These are phyloP conservation scores for Aspidiotus destructor DNA, from an alignment of 2,888 invertebrate species.

Conservation along the genomic window DNA sequence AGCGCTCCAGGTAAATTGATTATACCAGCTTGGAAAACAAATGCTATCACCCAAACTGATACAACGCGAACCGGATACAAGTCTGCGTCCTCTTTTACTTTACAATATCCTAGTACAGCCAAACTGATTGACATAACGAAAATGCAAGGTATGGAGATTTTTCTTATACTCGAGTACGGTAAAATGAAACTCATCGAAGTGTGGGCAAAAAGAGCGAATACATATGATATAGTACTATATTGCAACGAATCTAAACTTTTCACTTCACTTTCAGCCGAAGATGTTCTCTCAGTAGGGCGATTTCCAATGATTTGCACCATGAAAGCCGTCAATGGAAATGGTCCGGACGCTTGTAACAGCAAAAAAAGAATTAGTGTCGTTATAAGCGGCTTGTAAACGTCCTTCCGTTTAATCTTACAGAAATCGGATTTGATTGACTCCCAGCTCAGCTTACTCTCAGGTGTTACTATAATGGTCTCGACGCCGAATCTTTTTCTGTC, in stretches of 20 bases:
- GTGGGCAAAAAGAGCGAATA: neutral
- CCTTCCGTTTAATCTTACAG: conserved; percentile 32
- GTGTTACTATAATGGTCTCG: neutral
- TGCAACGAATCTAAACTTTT: neutral
- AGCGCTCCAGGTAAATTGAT: conserved; percentile 50
- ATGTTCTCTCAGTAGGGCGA: neutral
- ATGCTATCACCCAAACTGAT: conserved; percentile 46
- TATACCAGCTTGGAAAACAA: conserved; percentile 48
- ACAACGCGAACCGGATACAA: conserved; percentile 43
- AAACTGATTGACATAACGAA: conserved; percentile 48
- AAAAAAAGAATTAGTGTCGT: conserved; percentile 47
- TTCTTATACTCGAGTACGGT: conserved; percentile 48
- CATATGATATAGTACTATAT: conserved; percentile 3
- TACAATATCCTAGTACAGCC: conserved; percentile 43
- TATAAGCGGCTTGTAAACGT: conserved; percentile 44
- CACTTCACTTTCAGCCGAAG: neutral
- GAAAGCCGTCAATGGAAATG: conserved; percentile 50
- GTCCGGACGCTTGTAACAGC: conserved; percentile 50
- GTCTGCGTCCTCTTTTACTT: neutral
- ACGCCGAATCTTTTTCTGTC: neutral
- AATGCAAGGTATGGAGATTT: conserved; percentile 51
- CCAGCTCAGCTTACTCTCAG: neutral
- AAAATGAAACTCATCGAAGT: conserved; percentile 14
- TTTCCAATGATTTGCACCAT: conserved; percentile 44
- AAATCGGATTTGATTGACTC: neutral